Base-by-base conservation (phyloP, 2,888 invertebrate genomes). In the Acleris emargana region DNA sequence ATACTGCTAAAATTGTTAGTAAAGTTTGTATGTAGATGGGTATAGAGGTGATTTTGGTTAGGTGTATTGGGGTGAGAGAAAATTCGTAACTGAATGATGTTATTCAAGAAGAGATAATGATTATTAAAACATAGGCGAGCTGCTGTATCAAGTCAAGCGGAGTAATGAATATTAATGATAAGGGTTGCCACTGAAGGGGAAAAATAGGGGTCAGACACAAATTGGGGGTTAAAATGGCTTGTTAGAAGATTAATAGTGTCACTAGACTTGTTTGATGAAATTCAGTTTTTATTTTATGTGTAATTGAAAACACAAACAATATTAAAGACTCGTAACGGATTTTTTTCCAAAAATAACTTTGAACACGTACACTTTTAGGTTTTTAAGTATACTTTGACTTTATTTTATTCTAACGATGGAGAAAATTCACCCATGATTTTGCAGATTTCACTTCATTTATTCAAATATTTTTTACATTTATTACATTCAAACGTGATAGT, bases 91-190 rank as follows among this genome's bases (percentile, higher is more conserved):
- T 59, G 54, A 54, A 59, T 59, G 59, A 64, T 59, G 59, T 64
- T 64, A 64, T 59, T 54, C 59, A 42, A 53, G 17, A 38, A 47
- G 60, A 58, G 58, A 64, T 59, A 64, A 64, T 59, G 64, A 58
- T 64, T 64, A 64, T 59, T 64, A 64, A 64, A 64, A 59, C 64
- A 61, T 60, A 64, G 58, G 57, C 52, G 38, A 63, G 59, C 54
- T 58, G 58, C 43, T 57, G 28, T 59, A 49, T 61, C 45, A 64
- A 64, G 64, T 54, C 64, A 54, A 25, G 49, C 59, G 64, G 52
- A 52, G 53, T 59, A 59, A 64, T 64, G 58, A 64, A 64, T 64
- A 63, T 63, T 63, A 52, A 63, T 63, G 57, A 18, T 42, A 25
- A 38, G 57, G 43, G 45, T 57, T 57, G 55, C 45, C 25, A 55